Base-by-base conservation (phyloP, 2,797 vertebrate species). In the Lacerta viridis region DNA sequence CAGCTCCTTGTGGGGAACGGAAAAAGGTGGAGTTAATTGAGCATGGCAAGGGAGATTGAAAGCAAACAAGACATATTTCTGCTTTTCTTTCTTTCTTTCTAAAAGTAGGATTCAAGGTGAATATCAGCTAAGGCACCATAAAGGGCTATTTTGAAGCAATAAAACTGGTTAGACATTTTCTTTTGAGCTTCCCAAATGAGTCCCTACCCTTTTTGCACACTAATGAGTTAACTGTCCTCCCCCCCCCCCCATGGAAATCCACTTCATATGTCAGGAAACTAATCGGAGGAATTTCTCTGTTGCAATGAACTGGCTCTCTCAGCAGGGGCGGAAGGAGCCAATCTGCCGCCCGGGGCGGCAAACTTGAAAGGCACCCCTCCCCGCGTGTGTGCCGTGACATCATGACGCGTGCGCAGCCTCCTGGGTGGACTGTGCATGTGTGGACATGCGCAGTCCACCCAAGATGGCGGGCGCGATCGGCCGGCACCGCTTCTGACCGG, bases 11-110 rank as follows among this genome's bases (percentile, higher is more conserved):
- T 8, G 80, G 69, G 50, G 64, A 84, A 74, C 41, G 15, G 29
- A 80, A 76, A 85, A 85, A 85, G 41, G 25, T 36, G 71, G 55
- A 89, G 41, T 75, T 85, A 85, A 89, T 85, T 59, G 78, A 80
- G 83, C 59, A 89, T 75, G 74, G 17, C 69, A 64, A 46, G 68
- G 46, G 59, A 80, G 23, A 66, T 33, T 74, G 77, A 74, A 89
- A 85, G n/a, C 83, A 75, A 89, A 80, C 76, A 85, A 74, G 59
- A 66, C 55, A 85, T 33, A 18, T 80, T 85, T 75, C 41, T 80
- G 36, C 41, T 36, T 29, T 18, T 46, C 69, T 55, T 80, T 46
- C 69, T 55, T 80, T 29, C n/a, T 27, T 20, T 68, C 80, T 36
- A 50, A 80, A 50, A 46, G 43, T 75, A 75, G 6, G n/a, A 85